Percentiles rank a stretch among this genome's conserved stretches.
Conservation (phyloP, 2,113 vertebrate genomes). For the Oncorhynchus keta region DNA sequence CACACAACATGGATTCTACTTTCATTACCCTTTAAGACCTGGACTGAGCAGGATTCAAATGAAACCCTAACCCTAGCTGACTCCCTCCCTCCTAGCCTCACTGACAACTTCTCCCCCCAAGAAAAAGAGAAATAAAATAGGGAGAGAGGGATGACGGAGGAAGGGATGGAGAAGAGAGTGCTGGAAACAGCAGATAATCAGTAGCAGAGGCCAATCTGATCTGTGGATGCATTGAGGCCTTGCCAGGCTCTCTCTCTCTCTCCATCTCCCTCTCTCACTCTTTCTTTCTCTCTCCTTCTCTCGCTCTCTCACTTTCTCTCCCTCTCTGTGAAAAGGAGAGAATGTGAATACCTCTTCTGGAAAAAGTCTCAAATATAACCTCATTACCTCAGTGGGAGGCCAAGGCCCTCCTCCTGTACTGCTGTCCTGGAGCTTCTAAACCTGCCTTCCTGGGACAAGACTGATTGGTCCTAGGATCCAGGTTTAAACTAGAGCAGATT, state of each 20-base stretch:
- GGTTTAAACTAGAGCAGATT: background rate
- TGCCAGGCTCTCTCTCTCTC: constrained; percentile 5
- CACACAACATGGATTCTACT: constrained; percentile 44
- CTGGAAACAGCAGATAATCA: constrained; percentile 30
- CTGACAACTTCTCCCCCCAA: background rate
- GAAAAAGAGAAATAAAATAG: background rate
- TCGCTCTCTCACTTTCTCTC: constrained; percentile 2
- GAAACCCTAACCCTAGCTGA: background rate
- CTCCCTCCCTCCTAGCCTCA: background rate
- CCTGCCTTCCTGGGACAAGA: constrained; percentile 1
- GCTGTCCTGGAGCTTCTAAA: constrained; percentile 4
- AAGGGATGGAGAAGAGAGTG: constrained; percentile 6
- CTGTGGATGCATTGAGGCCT: constrained; percentile 2
- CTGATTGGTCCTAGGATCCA: background rate
- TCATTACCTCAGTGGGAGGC: constrained; percentile 4
- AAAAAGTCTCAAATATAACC: constrained; percentile 12
- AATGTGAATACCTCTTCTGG: constrained; percentile 2
- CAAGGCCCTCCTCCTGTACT: constrained; percentile 13
- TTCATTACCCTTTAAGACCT: background rate
- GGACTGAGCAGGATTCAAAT: background rate
- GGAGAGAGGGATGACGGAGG: background rate
- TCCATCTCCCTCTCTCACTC: background rate
- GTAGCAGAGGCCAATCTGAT: constrained; percentile 18
- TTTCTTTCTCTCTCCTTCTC: constrained; percentile 11
- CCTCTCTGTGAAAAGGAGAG: background rate